phyloP scores from a whole-genome alignment of 2,797 vertebrate species.

The Acomys russatus region DNA sequence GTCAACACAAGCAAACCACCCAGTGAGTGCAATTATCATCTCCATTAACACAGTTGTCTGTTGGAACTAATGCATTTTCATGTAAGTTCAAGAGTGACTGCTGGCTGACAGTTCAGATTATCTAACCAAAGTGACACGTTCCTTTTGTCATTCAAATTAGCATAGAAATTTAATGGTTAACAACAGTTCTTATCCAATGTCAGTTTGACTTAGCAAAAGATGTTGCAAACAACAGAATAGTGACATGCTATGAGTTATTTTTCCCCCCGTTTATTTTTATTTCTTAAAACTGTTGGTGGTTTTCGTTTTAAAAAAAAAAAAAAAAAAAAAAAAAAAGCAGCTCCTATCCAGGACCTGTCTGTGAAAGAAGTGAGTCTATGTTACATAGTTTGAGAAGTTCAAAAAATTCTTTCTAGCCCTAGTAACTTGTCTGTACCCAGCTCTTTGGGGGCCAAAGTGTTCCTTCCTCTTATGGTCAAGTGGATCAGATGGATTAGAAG shows the following conservation, averaged over 20 bases:
- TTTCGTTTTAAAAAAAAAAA: conserved; percentile 63
- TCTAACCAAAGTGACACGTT: conserved; percentile 70
- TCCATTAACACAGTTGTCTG: conserved; percentile 76
- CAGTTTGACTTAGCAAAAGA: conserved; percentile 31
- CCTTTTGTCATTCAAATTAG: conserved; percentile 70
- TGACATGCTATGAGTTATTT: conserved; percentile 30
- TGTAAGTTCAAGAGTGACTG: conserved; percentile 55
- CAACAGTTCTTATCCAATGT: conserved; percentile 7
- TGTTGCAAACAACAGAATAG: background rate
- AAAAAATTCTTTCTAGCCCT: background rate
- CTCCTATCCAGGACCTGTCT: background rate
- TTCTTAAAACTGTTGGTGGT: background rate
- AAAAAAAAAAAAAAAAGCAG: background rate
- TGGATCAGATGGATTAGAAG: background rate
- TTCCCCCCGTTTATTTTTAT: background rate
- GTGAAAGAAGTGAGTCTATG: background rate
- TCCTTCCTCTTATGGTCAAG: background rate
- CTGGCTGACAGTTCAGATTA: conserved; percentile 77
- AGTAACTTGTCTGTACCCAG: background rate
- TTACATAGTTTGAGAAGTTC: background rate
- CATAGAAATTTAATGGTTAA: conserved; percentile 70
- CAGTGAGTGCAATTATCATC: conserved; percentile 74
- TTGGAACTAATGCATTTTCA: conserved; percentile 83
- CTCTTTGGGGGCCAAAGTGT: background rate
- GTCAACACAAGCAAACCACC: conserved; percentile 62